Percentiles rank a stretch among this genome's conserved stretches.
Conservation (phyloP, 2,888 invertebrate genomes). For the Mesochorus sp. region DNA sequence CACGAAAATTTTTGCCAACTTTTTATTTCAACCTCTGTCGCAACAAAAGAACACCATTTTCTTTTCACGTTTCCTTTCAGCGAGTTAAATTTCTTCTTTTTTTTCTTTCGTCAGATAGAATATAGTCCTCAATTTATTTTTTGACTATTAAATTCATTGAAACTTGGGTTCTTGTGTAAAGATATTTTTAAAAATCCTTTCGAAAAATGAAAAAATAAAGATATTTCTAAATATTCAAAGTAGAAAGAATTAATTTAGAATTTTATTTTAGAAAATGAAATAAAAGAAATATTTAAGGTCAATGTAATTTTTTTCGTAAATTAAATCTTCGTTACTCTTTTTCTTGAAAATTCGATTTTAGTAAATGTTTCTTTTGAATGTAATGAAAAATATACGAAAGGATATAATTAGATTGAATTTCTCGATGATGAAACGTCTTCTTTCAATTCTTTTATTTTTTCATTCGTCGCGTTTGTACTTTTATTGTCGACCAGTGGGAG, state of each 20-base stretch:
- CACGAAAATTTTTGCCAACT: constrained; percentile 37
- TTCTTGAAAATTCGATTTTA: no score
- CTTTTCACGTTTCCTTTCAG: constrained; percentile 4
- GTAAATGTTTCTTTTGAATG: no score
- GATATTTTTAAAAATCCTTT: no score
- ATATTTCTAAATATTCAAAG: no score
- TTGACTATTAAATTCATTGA: background rate
- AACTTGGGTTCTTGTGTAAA: no score
- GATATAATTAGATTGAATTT: constrained; percentile 46
- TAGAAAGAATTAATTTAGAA: no score
- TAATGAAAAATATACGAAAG: no score
- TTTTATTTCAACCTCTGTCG: constrained; percentile 1
- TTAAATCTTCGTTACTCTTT: no score
- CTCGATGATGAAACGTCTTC: background rate
- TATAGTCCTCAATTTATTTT: background rate
- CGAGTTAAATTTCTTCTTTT: background rate
- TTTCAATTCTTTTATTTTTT: background rate
- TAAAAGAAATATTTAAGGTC: no score
- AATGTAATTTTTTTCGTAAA: no score
- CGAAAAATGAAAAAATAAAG: no score
- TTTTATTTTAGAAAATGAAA: no score
- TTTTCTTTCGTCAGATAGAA: background rate
- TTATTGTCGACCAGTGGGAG: constrained; percentile 28
- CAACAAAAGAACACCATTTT: constrained; percentile 18
- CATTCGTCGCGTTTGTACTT: constrained; percentile 35